These are phyloP conservation scores for Eurois occulta DNA, from an alignment of 2,888 invertebrate genomes.

Conservation along the genomic window DNA sequence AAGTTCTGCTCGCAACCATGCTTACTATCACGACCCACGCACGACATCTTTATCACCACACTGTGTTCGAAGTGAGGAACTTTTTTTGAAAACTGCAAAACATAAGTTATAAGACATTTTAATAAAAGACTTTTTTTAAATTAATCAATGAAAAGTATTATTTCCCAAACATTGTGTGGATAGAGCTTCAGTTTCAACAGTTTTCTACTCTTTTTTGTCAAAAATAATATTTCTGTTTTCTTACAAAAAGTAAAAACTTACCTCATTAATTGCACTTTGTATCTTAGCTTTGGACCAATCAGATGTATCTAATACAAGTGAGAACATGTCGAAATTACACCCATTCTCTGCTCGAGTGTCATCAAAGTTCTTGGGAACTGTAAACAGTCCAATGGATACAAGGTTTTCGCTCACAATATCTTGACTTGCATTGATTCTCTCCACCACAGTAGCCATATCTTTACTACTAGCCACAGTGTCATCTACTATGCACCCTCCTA, in stretches of 20 bases:
- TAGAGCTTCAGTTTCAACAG: neutral
- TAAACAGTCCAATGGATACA: constrained; percentile 83
- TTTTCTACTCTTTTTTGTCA: neutral
- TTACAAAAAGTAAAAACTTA: constrained; percentile 55
- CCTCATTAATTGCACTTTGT: constrained; percentile 81
- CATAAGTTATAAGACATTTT: constrained; percentile 30
- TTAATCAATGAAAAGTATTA: neutral
- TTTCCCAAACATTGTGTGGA: neutral
- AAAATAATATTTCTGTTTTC: neutral
- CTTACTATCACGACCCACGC: constrained; percentile 84
- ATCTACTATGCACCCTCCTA: constrained; percentile 87
- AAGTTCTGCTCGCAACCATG: constrained; percentile 82
- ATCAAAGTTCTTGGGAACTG: constrained; percentile 76
- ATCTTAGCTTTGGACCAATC: constrained; percentile 83
- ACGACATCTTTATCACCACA: constrained; percentile 84
- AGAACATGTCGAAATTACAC: constrained; percentile 84
- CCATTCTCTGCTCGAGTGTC: constrained; percentile 49
- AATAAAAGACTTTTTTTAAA: neutral
- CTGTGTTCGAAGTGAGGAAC: constrained; percentile 85
- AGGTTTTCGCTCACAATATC: constrained; percentile 82
- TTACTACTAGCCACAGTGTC: constrained; percentile 77
- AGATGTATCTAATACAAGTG: constrained; percentile 81
- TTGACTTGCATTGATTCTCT: constrained; percentile 73
- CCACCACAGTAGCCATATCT: constrained; percentile 78
- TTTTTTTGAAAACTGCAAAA: constrained; percentile 82